These are phyloP conservation scores for Phoeniculus purpureus DNA, from an alignment of 2,797 vertebrate species.

Conservation along the genomic window DNA sequence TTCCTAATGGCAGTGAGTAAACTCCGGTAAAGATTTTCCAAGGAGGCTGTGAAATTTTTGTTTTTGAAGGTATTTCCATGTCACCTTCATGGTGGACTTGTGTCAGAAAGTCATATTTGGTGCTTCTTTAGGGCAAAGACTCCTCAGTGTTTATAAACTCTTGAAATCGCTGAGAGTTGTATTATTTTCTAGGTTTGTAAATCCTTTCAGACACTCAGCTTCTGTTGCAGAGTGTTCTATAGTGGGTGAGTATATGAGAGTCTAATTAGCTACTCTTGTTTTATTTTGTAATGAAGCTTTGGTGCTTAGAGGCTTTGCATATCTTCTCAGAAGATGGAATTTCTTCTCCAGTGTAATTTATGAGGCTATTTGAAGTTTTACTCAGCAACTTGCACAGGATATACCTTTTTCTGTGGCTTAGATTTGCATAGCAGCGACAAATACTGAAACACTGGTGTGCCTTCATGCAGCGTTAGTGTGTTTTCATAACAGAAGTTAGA, in stretches of 20 bases:
- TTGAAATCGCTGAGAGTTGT: background rate
- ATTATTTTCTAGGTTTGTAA: background rate
- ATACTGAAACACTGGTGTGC: background rate
- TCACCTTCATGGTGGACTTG: background rate
- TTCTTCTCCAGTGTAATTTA: background rate
- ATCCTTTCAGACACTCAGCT: background rate
- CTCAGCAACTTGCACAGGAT: background rate
- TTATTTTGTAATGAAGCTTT: background rate
- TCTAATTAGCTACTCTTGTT: background rate
- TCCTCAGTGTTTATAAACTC: background rate
- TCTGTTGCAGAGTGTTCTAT: background rate
- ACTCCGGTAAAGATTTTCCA: background rate
- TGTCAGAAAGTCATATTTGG: rapidly evolving
- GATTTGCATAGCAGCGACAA: background rate
- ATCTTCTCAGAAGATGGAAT: background rate
- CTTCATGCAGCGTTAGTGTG: too few relatives aligned
- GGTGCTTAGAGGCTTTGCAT: background rate
- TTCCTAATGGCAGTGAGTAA: background rate
- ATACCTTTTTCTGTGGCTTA: background rate
- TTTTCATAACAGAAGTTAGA: too few relatives aligned
- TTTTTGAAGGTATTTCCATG: background rate
- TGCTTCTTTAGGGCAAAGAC: background rate
- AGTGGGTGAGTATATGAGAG: background rate
- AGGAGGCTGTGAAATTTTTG: background rate
- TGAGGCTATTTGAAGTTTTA: background rate